Evolutionary conservation across 2,888 invertebrate species (phyloP).

Genomic region (Yponomeuta cagnagella): DNA sequence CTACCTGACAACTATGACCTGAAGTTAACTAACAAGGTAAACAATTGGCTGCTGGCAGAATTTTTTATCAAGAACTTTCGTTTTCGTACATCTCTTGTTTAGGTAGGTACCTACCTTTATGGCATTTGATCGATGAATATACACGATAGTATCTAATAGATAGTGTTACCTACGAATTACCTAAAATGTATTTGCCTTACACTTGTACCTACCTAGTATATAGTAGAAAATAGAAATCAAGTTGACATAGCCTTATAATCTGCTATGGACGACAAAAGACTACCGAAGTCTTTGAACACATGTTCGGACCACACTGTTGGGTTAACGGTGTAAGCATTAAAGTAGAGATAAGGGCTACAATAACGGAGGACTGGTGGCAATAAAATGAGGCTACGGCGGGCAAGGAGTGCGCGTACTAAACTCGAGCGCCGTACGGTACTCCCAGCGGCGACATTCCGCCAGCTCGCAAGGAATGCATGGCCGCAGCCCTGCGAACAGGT

Average conservation of each 20-base stretch:
- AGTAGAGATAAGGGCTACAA: conserved; percentile 55
- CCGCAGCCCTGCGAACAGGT: conserved; percentile 65
- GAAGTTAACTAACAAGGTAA: background rate
- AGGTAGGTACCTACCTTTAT: no score
- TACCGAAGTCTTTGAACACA: background rate
- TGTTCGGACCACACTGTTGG: background rate
- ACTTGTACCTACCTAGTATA: background rate
- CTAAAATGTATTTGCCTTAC: no score
- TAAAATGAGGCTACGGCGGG: conserved; percentile 52
- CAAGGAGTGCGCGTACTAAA: conserved; percentile 59
- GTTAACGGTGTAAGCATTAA: conserved; percentile 26
- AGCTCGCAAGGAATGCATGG: conserved; percentile 60
- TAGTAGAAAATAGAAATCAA: background rate
- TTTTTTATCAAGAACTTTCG: no score
- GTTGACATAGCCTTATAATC: background rate
- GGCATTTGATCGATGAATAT: no score
- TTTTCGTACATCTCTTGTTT: no score
- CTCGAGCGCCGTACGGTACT: conserved; percentile 66
- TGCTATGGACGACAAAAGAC: background rate
- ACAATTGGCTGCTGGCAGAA: no score
- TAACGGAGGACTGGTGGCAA: conserved; percentile 51
- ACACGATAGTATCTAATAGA: no score
- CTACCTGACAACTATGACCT: background rate
- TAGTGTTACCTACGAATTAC: no score
- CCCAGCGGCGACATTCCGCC: conserved; percentile 65